Base-by-base conservation (phyloP, 1,140 invertebrate genomes). In the Pseudomyrmex gracilis region DNA sequence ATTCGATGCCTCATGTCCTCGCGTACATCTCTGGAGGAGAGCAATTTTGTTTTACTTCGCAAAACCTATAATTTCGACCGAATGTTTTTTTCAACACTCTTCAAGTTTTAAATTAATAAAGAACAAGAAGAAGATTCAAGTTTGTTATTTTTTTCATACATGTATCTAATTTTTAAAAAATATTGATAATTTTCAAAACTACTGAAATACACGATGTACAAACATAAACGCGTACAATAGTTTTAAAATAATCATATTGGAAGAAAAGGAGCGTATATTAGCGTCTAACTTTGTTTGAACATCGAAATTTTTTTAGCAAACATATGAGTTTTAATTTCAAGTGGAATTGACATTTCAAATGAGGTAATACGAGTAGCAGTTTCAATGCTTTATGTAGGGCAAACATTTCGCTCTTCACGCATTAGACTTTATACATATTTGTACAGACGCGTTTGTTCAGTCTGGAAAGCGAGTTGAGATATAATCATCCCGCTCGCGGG, bases 331-430 rank as follows among this genome's bases (percentile, higher is more conserved):
- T 80, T 49, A 49, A 71, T n/a, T 73, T 63, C 58, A 20, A 82
- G 47, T 73, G 57, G 9, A 63, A 63, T 55, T 15, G 58, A 61
- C 45, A 10, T 82, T 63, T 47, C 34, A 74, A 45, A 74, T 73
- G n/a, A 61, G 47, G 85, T 87, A 80, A 87, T 24, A 45, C 0
- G 85, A 87, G 67, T 45, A 55, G 55, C 20, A 43, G 15, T 43
- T 24, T 2, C 45, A 34, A n/a, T 34, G 74, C 47, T 22, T 58
- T 84, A 70, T 64, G 34, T 12, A 47, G 20, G 45, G 74, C 66
- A 90, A 91, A 91, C 85, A 88, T 83, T 53, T 73, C 20, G 82
- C 78, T 66, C 60, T 87, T 84, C 82, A 71, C 73, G 77, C 90
- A 91, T 91, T 88, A 87, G 63, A 24, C 66, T 53, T 34, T 34